phyloP scores from a whole-genome alignment of 2,113 vertebrate species.

The Malurus melanocephalus region DNA sequence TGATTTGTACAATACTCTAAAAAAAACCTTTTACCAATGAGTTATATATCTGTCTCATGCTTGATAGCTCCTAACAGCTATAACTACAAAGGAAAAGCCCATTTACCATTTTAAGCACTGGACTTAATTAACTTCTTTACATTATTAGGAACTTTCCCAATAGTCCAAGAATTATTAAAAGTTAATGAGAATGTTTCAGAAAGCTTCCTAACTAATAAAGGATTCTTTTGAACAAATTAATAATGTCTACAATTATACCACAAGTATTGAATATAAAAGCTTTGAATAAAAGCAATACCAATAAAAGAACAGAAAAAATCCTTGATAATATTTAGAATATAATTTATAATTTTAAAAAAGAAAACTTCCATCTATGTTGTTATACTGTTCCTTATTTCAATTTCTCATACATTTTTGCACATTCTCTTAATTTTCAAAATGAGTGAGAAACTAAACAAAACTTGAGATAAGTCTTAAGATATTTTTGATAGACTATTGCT shows the following conservation, averaged over 20 bases:
- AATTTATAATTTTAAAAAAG: background rate
- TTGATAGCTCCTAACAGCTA: background rate
- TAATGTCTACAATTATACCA: background rate
- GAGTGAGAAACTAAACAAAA: background rate
- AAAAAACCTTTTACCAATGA: background rate
- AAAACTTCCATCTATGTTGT: background rate
- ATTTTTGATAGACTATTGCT: background rate
- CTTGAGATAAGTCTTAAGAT: background rate
- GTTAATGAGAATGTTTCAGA: background rate
- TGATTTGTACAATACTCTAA: background rate
- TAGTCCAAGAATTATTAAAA: background rate
- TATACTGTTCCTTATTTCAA: background rate
- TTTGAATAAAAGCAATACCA: background rate
- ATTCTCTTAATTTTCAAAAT: background rate
- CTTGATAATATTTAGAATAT: background rate
- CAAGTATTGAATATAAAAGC: background rate
- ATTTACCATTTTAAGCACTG: background rate
- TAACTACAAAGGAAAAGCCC: background rate
- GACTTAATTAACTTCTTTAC: slow-evolving; percentile 21
- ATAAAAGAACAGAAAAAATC: background rate
- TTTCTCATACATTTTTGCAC: background rate
- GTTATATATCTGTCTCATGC: background rate
- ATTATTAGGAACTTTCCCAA: background rate
- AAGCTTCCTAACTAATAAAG: background rate
- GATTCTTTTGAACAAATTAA: background rate